A percentile compares a stretch with the other conserved stretches of the same genome.
These are phyloP conservation scores for Erannis defoliaria DNA, from an alignment of 2,888 invertebrate genomes.

Conservation along the genomic window DNA sequence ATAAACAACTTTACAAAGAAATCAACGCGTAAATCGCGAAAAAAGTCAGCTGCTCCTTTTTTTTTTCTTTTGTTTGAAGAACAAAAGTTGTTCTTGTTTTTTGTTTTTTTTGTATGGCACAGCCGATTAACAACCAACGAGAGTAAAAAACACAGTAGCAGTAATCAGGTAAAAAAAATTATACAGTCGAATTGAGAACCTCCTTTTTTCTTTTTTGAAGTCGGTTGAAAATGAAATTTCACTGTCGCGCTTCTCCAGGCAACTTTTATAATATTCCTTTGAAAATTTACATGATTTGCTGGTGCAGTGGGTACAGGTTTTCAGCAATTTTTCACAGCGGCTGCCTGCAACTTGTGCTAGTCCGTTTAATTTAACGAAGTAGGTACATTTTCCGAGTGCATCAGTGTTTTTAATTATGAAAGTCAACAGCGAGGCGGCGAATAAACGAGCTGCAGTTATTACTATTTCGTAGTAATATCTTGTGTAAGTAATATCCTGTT, in stretches of 20 bases:
- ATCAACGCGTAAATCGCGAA: too few species aligned
- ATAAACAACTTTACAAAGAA: too few species aligned
- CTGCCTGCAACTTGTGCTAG: slow-evolving; percentile 22
- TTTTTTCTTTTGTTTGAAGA: too few species aligned
- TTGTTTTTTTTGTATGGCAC: too few species aligned
- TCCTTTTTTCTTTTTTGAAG: background rate
- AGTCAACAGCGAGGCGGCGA: slow-evolving; percentile 26
- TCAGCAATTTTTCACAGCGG: slow-evolving; percentile 40
- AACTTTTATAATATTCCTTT: background rate
- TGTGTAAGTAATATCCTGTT: too few species aligned
- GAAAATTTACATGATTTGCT: background rate
- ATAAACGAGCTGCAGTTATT: slow-evolving; percentile 6
- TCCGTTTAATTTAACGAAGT: slow-evolving; percentile 31
- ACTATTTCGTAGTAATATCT: slow-evolving; percentile 8
- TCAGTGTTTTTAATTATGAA: slow-evolving; percentile 36
- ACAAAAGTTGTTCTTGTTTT: too few species aligned
- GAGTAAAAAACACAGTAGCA: too few species aligned
- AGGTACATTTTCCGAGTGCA: slow-evolving; percentile 33
- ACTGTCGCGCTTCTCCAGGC: background rate
- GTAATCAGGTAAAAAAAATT: too few species aligned
- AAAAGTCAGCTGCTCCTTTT: too few species aligned
- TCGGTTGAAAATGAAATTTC: background rate
- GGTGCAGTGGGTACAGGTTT: slow-evolving; percentile 8
- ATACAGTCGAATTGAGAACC: too few species aligned
- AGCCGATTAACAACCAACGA: too few species aligned